Evolutionary conservation across 2,113 vertebrate genomes (phyloP).

Genomic region (Leuciscus idus): DNA sequence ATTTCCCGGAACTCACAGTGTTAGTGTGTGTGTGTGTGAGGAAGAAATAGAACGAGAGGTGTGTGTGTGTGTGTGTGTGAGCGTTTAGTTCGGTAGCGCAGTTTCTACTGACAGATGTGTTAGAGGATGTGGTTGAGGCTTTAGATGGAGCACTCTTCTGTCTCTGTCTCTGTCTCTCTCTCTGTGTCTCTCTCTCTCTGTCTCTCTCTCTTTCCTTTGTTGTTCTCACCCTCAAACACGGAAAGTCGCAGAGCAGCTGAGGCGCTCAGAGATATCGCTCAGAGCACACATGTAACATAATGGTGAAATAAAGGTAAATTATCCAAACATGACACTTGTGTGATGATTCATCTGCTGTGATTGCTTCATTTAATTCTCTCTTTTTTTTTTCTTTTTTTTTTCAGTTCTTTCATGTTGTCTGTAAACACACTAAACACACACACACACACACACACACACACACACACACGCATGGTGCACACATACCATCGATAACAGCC

Average conservation of each 20-base stretch:
- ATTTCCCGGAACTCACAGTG: constrained; percentile 77
- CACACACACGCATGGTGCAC: constrained; percentile 46
- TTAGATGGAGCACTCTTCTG: constrained; percentile 63
- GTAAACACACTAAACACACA: neutral
- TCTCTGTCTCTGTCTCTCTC: constrained; percentile 4
- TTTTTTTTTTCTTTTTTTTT: neutral
- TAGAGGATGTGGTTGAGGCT: constrained; percentile 79
- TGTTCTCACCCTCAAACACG: constrained; percentile 25
- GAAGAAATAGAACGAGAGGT: constrained; percentile 31
- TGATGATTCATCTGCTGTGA: neutral
- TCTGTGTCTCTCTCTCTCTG: constrained; percentile 26
- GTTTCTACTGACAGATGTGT: constrained; percentile 71
- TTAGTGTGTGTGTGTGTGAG: constrained; percentile 33
- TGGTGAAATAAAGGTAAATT: constrained; percentile 37
- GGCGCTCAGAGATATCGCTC: constrained; percentile 11
- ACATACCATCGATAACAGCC: constrained; percentile 35
- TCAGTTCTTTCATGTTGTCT: neutral
- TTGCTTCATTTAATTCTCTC: neutral
- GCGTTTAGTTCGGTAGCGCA: constrained; percentile 65
- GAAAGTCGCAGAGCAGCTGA: constrained; percentile 28
- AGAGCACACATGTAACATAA: constrained; percentile 33
- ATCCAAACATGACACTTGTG: constrained; percentile 33
- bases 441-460: neutral
- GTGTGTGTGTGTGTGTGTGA: constrained; percentile 63
- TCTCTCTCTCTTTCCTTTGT: constrained; percentile 20